Evolutionary conservation across 2,888 invertebrate species (phyloP), one percentile per base, ranked within the genome.

Genomic region (Fragum fragum): DNA sequence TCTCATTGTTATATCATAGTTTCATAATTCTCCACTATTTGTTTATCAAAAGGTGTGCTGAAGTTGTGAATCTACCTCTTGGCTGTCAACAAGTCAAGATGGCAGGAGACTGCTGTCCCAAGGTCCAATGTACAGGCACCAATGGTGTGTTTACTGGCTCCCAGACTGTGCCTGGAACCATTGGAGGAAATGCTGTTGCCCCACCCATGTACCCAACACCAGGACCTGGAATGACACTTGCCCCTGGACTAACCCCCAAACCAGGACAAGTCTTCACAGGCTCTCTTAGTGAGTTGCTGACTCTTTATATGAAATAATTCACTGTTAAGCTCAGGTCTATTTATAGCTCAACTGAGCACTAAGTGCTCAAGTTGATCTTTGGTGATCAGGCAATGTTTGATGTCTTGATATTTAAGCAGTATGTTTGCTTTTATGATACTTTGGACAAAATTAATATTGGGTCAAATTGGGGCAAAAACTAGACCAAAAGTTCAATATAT

Each of bases 71-170:
- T 68, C 75, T 91, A 21, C 91, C 91, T 11, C 82, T 87, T 5
- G 89, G 88, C 42, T 91, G 91, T 53, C 61, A 74, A n/a, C 80
- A 90, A 74, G 81, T 85, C 6, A 79, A 85, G 52, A 75, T 76
- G 9, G 70, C 80, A 9, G 86, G 87, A 0, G 85, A 88, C 52
- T 91, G 91, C 72, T 91, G 91, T 78, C 88, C 87, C 29, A 81
- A 80, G 28, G 77, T 91, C 52, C 63, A 86, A 26, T 91, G 91
- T 73, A 70, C 74, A 21, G 85, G 88, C 16, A 81, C 81, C 0
- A 69, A 76, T 9, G 89, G 90, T 9, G 86, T 85, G 14, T 89
- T 91, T 73, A 85, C 87, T 0, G 90, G 90, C 5, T 91, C 91
- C 6, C 87, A 89, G 76, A 87, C 88, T 9, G 81, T 87, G 9